Conservation (phyloP, 2,888 invertebrate species). For the Piscicola geometra region DNA sequence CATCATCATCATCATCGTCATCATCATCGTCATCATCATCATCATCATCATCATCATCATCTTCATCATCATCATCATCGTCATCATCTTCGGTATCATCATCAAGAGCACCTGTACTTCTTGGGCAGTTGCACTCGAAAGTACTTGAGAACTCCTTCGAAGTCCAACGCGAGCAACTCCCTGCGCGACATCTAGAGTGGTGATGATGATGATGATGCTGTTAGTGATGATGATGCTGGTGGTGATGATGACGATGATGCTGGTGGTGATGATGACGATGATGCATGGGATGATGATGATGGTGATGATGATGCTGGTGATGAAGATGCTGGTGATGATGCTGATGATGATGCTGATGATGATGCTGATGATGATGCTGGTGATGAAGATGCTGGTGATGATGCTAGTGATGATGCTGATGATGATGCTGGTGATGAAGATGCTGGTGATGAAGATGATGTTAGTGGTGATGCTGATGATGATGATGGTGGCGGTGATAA, state of each 20-base stretch:
- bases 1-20: not conserved
- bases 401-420: not conserved
- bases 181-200: constrained; percentile 64
- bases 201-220: not conserved
- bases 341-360: not conserved
- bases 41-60: not conserved
- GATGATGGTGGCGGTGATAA: too few relatives aligned
- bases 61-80: constrained; percentile 28
- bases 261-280: not conserved
- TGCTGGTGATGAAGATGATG: too few relatives aligned
- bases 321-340: not conserved
- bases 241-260: not conserved
- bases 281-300: not conserved
- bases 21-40: constrained; percentile 33
- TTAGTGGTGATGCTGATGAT: too few relatives aligned
- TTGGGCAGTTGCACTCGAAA: constrained; percentile 95
- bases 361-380: not conserved
- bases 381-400: too few relatives aligned
- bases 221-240: not conserved
- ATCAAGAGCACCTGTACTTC: constrained; percentile 67
- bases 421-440: not conserved
- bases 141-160: constrained; percentile 94
- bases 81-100: constrained; percentile 27
- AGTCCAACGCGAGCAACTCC: constrained; percentile 85
- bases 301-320: not conserved